phyloP scores from a whole-genome alignment of 2,888 invertebrate genomes.

The Pristionchus fissidentatus region DNA sequence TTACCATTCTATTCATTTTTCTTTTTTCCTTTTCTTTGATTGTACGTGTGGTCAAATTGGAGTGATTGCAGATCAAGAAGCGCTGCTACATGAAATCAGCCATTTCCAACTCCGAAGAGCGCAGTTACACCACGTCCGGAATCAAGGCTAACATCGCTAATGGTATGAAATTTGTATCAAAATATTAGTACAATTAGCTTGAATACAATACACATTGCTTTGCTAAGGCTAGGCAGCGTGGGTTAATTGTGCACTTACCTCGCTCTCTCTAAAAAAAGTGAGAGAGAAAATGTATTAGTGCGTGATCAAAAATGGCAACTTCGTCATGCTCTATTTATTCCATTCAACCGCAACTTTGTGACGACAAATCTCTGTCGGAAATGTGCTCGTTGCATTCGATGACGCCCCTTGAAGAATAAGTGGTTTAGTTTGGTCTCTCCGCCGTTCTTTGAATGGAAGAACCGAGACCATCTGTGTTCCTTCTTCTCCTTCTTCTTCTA shows the following conservation, averaged over 20 bases:
- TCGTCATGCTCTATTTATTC: not conserved
- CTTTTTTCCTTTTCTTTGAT: too few relatives aligned
- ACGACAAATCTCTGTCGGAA: too few relatives aligned
- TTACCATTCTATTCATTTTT: not conserved
- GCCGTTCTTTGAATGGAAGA: slow-evolving; percentile 20
- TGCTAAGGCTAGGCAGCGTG: too few relatives aligned
- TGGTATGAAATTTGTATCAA: slow-evolving; percentile 47
- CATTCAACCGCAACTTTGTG: not conserved
- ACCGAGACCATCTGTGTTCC: slow-evolving; percentile 14
- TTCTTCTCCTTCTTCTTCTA: not conserved
- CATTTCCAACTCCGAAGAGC: slow-evolving; percentile 61
- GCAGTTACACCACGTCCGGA: slow-evolving; percentile 59
- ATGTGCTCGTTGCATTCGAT: slow-evolving; percentile 1
- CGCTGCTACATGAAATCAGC: slow-evolving; percentile 67
- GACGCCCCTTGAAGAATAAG: not conserved
- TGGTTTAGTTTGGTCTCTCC: slow-evolving; percentile 4
- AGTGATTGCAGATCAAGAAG: slow-evolving; percentile 46
- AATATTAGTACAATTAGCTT: not conserved
- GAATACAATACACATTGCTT: too few relatives aligned
- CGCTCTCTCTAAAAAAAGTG: too few relatives aligned
- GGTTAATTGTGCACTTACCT: too few relatives aligned
- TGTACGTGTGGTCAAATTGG: not conserved
- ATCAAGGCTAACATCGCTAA: slow-evolving; percentile 62
- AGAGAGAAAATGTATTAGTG: too few relatives aligned
- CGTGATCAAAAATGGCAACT: not conserved